Conservation (phyloP, 2,888 invertebrate species). For the Dascillus cervinus region DNA sequence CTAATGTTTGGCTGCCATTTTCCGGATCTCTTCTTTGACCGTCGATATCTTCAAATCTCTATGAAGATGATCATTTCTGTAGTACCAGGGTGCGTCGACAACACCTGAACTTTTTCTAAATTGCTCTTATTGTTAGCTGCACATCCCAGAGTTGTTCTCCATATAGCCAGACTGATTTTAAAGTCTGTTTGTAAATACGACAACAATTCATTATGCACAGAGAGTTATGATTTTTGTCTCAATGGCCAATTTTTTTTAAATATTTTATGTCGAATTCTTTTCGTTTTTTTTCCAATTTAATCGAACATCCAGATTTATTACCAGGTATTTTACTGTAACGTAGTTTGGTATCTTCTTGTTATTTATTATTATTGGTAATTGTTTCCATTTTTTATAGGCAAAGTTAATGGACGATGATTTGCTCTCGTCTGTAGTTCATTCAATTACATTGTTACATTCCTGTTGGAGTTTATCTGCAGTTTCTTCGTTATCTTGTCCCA, state of each 20-base stretch:
- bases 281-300: background rate
- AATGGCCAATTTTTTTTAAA: background rate
- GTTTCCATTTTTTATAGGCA: background rate
- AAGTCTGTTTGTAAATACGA: background rate
- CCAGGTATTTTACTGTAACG: background rate
- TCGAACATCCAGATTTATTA: background rate
- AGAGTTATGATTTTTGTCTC: background rate
- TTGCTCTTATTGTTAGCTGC: background rate
- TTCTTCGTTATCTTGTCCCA: background rate
- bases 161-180: background rate
- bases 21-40: background rate
- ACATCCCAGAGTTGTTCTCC: background rate
- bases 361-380: background rate
- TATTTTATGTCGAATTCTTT: background rate
- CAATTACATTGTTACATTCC: background rate
- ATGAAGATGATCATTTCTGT: background rate
- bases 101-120: background rate
- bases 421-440: background rate
- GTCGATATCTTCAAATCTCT: background rate
- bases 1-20: background rate
- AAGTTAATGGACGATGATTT: background rate
- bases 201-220: background rate
- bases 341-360: background rate
- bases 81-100: background rate
- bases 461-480: background rate